These are phyloP conservation scores for Melanotaenia pygmaea DNA, from an alignment of 2,797 vertebrate genomes.

Conservation along the genomic window DNA sequence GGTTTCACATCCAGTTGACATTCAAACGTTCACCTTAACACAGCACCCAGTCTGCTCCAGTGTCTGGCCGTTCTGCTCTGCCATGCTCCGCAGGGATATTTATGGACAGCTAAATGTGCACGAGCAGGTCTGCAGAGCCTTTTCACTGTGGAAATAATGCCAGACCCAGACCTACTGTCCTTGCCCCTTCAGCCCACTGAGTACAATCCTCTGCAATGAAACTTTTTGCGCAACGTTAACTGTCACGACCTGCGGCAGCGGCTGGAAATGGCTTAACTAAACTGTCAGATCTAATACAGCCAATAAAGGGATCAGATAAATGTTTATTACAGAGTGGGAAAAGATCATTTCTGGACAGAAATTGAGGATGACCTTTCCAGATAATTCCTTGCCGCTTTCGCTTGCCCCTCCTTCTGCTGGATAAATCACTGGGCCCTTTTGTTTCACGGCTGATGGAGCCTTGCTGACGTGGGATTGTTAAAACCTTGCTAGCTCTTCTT, in stretches of 20 bases:
- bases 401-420: conserved; percentile 72
- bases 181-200: conserved; percentile 69
- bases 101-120: conserved; percentile 69
- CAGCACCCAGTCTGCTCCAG: conserved; percentile 5
- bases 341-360: conserved; percentile 99
- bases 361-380: conserved; percentile 99
- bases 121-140: conserved; percentile 66
- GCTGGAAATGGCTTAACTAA: conserved; percentile 98
- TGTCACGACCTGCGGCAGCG: conserved; percentile 92
- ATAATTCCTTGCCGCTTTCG: conserved; percentile 90
- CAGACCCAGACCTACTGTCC: conserved; percentile 61
- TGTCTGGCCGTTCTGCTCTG: conserved; percentile 40
- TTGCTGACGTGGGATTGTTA: conserved; percentile 77
- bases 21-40: conserved; percentile 45
- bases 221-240: conserved; percentile 95
- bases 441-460: conserved; percentile 82
- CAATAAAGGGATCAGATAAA: conserved; percentile 98
- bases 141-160: conserved; percentile 68
- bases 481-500: conserved; percentile 55
- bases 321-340: conserved; percentile 98
- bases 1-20: conserved; percentile 25
- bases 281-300: conserved; percentile 99
- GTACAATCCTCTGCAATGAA: conserved; percentile 89
- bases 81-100: conserved; percentile 59
- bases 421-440: conserved; percentile 83